A percentile compares a stretch with the other conserved stretches of the same genome.
Evolutionary conservation across 2,113 vertebrate species (phyloP).

Genomic region (Chloroceryle aenea): DNA sequence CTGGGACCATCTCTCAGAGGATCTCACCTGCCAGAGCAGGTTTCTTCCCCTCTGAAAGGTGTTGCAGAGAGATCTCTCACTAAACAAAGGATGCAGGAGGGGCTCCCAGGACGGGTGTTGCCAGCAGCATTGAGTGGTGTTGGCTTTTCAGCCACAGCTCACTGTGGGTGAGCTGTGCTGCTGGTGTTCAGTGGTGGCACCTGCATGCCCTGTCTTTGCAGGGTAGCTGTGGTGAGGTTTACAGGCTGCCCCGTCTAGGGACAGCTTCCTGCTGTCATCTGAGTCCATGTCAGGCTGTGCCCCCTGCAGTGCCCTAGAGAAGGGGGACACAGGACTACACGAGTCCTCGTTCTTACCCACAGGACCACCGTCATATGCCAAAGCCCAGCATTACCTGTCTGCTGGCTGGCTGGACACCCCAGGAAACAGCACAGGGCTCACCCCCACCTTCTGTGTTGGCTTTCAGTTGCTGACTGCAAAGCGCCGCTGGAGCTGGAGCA

Average conservation of each 20-base stretch:
- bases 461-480: constrained; percentile 90
- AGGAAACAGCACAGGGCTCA: not conserved
- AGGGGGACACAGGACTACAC: not conserved
- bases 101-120: not conserved
- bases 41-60: not conserved
- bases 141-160: not conserved
- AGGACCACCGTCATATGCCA: not conserved
- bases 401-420: not conserved
- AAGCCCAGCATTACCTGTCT: not conserved
- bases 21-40: not conserved
- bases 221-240: not conserved
- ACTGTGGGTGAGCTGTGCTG: not conserved
- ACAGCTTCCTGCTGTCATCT: not conserved
- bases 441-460: constrained; percentile 27
- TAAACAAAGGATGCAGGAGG: not conserved
- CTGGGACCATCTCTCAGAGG: not conserved
- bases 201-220: not conserved
- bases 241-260: not conserved
- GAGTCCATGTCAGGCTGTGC: not conserved
- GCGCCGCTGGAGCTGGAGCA: constrained; percentile 75
- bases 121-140: not conserved
- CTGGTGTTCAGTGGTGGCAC: not conserved
- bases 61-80: not conserved
- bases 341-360: not conserved
- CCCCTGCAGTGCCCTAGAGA: not conserved